Evolutionary conservation across 2,113 vertebrate species (phyloP), one percentile per base, ranked within the genome.

Genomic region (Dolichallabes microphthalmus): DNA sequence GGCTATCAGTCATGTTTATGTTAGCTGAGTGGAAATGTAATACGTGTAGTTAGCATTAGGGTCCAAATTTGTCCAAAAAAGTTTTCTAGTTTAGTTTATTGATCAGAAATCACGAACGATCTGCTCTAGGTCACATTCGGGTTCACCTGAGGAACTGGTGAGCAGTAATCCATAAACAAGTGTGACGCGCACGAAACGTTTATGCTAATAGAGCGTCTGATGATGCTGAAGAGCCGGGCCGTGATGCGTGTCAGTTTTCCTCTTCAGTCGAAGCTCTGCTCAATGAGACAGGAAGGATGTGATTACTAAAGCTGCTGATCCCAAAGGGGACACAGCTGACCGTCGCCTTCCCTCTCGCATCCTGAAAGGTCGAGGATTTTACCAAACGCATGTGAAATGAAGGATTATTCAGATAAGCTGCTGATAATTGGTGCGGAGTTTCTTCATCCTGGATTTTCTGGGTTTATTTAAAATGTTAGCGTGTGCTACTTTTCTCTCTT

Each of bases 391-490:
- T 25, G 19, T 45, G 78, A 35, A 78, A 35, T 60, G 27, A 60
- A 35, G 76, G 55, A 63, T 80, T 80, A 61, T 80, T 25, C 55
- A 79, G 76, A 79, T 79, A 13, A 79, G 57, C 76, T 58, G 55
- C 76, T 60, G 76, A 79, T 79, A 79, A 79, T 79, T 79, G 76
- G 19, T 39, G 52, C 35, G 8, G 32, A 81, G 58, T 80, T 63
- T 63, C 58, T 80, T 81, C 35, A 64, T 64, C 25, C 22, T 81
- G 60, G 39, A 27, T 45, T 80, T 61, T 35, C 58, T 22, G 58
- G 55, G n/a, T 53, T 68, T 66, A 52, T 82, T 66, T 32, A 68
- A 82, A 82, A 82, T 66, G 80, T 82, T 68, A 82, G 66, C 39
- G 68, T 60, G 55, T 78, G 55, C 55, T 60, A 25, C n/a, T 58